Base-by-base conservation (phyloP, 35 echinoderm and acorn worm genomes). In the Eucidaris tribuloides region DNA sequence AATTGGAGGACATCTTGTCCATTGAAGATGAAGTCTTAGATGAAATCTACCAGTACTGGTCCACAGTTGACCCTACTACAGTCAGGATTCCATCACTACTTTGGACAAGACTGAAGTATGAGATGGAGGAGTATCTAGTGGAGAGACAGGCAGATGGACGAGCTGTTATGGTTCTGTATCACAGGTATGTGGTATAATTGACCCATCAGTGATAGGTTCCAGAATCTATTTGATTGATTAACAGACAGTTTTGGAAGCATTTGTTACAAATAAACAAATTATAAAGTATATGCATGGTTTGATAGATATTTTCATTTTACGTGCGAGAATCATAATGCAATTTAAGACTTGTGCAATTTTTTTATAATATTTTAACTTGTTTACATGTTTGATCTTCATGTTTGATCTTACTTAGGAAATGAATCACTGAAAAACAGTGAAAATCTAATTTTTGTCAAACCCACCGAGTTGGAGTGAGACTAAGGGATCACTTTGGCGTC, bases 11-110 rank as follows among this genome's bases (percentile, higher is more conserved):
- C 74, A 49, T 97, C 11, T 82, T 97, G 18, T 91, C 89, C 4
- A 49, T 97, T 1, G 94, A 97, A 82, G 94, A 97, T 85, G 94
- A 97, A 45, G 94, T 97, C 9, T 65, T 97, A 45, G 94, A 97
- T 82, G 94, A 97, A 45, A 66, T 98, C 4, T 98, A 98, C 36
- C 90, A 98, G 83, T 98, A 93, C 59, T 93, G 89, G 85, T 83
- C 86, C 7, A 86, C 95, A 24, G 86, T 91, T 7, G 82, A 92
- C 40, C 82, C 83, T 24, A 45, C 81, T 27, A 79, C 84, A 20
- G 86, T 98, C 11, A 35, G 90, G 20, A 79, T 92, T 7, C 94
- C 94, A 23, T 72, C 85, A 14, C 85, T 92, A 3, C 79, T 97
- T 15, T 97, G 89, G 94, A 79, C 94, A 44, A 58, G 95, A 3